Conservation (phyloP, 2,888 invertebrate genomes). For the Brachypalpus laphriformis region DNA sequence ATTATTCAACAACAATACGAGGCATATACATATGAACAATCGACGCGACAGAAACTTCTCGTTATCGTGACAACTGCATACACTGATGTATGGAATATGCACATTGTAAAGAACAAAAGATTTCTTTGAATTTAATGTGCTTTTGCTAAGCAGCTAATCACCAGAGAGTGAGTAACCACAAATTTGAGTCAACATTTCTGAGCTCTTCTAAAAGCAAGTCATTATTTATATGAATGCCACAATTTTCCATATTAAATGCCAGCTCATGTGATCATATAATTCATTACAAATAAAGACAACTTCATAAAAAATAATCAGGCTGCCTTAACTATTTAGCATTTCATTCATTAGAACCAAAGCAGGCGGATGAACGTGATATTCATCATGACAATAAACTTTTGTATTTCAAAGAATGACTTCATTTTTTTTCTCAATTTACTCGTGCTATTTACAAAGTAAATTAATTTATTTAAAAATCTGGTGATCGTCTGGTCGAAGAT, state of each 20-base stretch:
- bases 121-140: no score
- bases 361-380: neutral
- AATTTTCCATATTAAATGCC: neutral
- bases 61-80: no score
- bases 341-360: conserved; percentile 8
- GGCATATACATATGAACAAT: no score
- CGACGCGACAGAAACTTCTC: no score
- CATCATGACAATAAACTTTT: neutral
- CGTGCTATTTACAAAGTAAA: neutral
- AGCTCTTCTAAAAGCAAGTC: neutral
- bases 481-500: neutral
- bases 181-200: no score
- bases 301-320: neutral
- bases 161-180: no score
- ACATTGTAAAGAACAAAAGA: no score
- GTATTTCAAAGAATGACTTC: conserved; percentile 17
- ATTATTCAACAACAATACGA: no score
- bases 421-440: neutral
- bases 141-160: no score
- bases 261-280: neutral
- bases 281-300: neutral
- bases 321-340: neutral
- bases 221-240: neutral
- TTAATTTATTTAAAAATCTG: neutral
- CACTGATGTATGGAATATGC: no score